Evolutionary conservation across 2,113 vertebrate genomes (phyloP).

Genomic region (Nicator chloris): DNA sequence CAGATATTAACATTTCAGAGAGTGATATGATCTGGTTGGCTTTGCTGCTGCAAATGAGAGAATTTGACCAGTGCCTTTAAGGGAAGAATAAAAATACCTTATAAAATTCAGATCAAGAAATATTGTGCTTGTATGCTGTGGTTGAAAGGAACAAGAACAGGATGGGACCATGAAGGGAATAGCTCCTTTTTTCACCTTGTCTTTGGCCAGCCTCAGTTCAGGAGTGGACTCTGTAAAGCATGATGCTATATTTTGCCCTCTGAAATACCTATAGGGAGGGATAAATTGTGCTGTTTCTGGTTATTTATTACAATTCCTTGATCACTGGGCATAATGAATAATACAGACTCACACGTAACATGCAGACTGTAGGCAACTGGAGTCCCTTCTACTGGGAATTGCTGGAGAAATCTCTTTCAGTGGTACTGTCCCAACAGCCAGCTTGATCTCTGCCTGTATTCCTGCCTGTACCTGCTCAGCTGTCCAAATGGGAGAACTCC

Average conservation of each 20-base stretch:
- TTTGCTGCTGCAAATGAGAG: not conserved
- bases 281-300: not conserved
- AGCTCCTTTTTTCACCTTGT: not conserved
- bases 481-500: not conserved
- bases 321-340: not conserved
- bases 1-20: not conserved
- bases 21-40: not conserved
- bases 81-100: not conserved
- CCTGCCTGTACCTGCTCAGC: not conserved
- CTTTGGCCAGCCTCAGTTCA: not conserved
- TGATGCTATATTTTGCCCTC: not conserved
- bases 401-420: not conserved
- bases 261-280: not conserved
- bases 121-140: not conserved
- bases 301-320: constrained; percentile 27
- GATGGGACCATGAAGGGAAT: not conserved
- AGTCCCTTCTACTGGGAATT: not conserved
- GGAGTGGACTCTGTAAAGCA: not conserved
- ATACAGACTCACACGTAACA: not conserved
- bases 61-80: not conserved
- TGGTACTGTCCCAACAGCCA: not conserved
- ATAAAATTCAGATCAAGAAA: not conserved
- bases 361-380: not conserved
- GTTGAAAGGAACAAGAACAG: not conserved
- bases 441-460: not conserved